Evolutionary conservation across 2,113 vertebrate species (phyloP).

Genomic region (Clarias gariepinus): DNA sequence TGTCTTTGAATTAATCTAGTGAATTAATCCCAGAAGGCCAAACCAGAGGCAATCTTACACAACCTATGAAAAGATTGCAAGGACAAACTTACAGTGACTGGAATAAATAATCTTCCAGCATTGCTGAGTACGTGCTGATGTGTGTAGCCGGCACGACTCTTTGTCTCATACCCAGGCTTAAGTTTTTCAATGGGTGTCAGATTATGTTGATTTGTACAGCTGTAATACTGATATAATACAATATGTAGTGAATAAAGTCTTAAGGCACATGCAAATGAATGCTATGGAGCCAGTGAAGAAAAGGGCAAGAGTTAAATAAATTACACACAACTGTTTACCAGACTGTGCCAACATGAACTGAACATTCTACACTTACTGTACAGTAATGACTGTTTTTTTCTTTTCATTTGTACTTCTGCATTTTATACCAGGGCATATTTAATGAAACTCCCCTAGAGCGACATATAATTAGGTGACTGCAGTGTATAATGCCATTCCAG

Average conservation of each 20-base stretch:
- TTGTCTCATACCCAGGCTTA: not conserved
- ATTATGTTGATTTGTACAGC: not conserved
- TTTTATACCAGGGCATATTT: constrained; percentile 25
- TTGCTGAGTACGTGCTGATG: not conserved
- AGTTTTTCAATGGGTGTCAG: not conserved
- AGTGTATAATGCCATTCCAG: constrained; percentile 14
- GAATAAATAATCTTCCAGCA: not conserved
- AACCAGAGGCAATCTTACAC: not conserved
- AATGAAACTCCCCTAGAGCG: constrained; percentile 20
- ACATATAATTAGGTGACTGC: constrained; percentile 26
- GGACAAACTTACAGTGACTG: not conserved
- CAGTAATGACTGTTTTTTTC: not conserved
- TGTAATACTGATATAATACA: not conserved
- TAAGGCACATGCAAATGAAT: too few species aligned
- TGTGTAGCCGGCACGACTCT: not conserved
- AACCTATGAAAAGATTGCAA: not conserved
- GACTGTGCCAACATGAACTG: not conserved
- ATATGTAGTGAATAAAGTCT: too few species aligned
- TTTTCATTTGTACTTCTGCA: not conserved
- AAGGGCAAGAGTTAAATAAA: not conserved
- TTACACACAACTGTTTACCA: not conserved
- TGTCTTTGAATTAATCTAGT: not conserved
- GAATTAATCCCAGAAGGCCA: not conserved
- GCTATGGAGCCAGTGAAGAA: not conserved
- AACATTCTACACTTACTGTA: not conserved